Base-by-base conservation (phyloP, 2,797 vertebrate species). In the Cercopithecus neglectus region DNA sequence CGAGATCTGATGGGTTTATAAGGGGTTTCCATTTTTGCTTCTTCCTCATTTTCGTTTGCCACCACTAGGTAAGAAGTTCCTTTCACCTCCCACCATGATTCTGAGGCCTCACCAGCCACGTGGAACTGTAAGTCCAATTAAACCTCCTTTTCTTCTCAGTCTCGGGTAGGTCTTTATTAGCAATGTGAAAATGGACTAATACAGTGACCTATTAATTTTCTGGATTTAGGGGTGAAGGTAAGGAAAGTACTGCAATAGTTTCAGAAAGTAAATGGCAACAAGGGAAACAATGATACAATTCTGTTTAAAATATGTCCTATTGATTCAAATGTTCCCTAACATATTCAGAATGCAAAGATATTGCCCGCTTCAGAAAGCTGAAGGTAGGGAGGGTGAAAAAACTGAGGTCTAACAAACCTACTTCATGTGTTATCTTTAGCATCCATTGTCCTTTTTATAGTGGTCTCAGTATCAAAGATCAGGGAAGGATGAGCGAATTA, bases 231-330 rank as follows among this genome's bases (percentile, higher is more conserved):
- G 28, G 16, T 87, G 26, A 44, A 1, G 1, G 21, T 50, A 17
- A 82, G 41, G 16, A 92, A 92, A 86, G 17, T 30, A 30, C 30
- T 89, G 11, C 33, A 78, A 44, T 48, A 21, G 33, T 78, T 89
- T 94, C 3, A 46, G 30, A 81, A 44, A 72, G 39, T 75, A 90
- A 83, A 64, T 30, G 81, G 57, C 28, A 89, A 57, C 12, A 83
- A 97, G 41, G 53, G 59, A 95, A 92, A 85, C 48, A 57, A 85
- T 74, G 59, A 70, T 21, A 89, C 1, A 78, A 55, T 92, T 87
- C 19, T 89, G n/a, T 83, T 90, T 93, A 80, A 55, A 88, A 74
- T 74, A 36, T 67, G 33, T 89, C 78, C 16, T 79, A 4, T 80
- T 84, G 12, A 76, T 85, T 93, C 10, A 91, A 72, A 53, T 81